These are phyloP conservation scores for Brassicogethes aeneus DNA, from an alignment of 2,888 invertebrate species.

Conservation along the genomic window DNA sequence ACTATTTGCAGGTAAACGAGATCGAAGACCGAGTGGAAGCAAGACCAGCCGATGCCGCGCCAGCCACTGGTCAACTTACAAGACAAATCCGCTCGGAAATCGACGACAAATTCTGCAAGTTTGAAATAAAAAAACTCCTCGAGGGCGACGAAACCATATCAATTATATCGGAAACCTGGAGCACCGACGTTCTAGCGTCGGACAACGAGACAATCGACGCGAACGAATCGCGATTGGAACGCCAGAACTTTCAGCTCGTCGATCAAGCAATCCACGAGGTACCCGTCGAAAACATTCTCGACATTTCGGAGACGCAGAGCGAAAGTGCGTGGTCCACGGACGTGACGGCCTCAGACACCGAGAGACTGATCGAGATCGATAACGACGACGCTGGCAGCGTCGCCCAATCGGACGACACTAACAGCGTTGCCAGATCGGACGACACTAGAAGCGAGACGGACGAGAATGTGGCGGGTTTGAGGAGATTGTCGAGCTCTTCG, in stretches of 20 bases:
- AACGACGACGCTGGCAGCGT: conserved; percentile 58
- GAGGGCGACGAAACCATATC: conserved; percentile 90
- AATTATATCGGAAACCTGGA: conserved; percentile 97
- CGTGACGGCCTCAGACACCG: conserved; percentile 87
- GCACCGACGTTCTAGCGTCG: conserved; percentile 93
- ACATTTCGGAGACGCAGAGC: conserved; percentile 86
- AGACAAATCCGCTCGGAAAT: conserved; percentile 90
- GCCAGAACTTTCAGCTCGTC: conserved; percentile 34
- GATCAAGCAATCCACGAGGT: conserved; percentile 38
- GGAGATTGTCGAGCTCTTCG: conserved; percentile 19
- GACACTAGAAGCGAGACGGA: conserved; percentile 56
- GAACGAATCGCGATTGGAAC: conserved; percentile 44
- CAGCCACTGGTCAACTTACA: conserved; percentile 43
- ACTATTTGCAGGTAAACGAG: conserved; percentile 48
- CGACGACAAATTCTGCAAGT: conserved; percentile 97
- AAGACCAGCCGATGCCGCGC: conserved; percentile 18
- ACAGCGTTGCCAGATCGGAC: conserved; percentile 66
- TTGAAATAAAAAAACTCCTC: conserved; percentile 78
- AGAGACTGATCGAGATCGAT: conserved; percentile 77
- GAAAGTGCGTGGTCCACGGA: conserved; percentile 98
- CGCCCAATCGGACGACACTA: conserved; percentile 43
- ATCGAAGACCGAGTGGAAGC: conserved; percentile 38
- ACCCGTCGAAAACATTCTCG: conserved; percentile 43
- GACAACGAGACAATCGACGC: conserved; percentile 92
- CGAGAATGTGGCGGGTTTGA: conserved; percentile 30